Base-by-base conservation (phyloP, 2,888 invertebrate species). In the Bedellia somnulentella region DNA sequence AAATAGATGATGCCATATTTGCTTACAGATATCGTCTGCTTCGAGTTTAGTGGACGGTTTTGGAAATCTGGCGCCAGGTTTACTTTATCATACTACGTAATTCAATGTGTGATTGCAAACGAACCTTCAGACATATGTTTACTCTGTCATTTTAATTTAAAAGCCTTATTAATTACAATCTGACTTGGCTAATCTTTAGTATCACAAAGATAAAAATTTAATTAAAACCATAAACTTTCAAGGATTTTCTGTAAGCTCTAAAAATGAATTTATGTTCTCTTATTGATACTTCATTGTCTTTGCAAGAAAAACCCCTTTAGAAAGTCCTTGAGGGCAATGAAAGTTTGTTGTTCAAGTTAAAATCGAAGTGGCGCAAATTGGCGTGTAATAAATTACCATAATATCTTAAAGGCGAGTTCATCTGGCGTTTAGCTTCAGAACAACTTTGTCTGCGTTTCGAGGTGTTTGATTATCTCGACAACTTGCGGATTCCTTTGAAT, bases 1-100 rank as follows among this genome's bases (percentile, higher is more conserved):
- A 68, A 68, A 75, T 70, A 67, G 71, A 23, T 70, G 60, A 59
- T 60, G 60, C 62, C 67, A 68, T 73, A 71, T 75, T 75, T 75
- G 63, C 43, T 70, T 62, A 67, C 54, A 70, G 75, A 71, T 73
- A 71, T 70, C 53, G 63, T 63, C 56, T 57, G 55, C 55, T 60
- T 59, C 54, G n/a, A 58, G 57, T 50, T 59, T 49, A 56, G 47
- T 52, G 55, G 55, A 68, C 70, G 73, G 71, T 73, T 71, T 71
- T 70, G 60, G 44, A 61, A 63, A 63, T 50, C 51, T 58, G 68
- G 70, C 70, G 70, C 62, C 66, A 68, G 53, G 52, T 66, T 63
- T 71, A 68, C 70, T 70, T 70, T 68, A 57, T 41, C 55, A 60
- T 52, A 58, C 59, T 61, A 66, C 62, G 67, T 67, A 68, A 70